phyloP scores from a whole-genome alignment of 2,888 invertebrate species.

The Nephrotoma guestfalica region DNA sequence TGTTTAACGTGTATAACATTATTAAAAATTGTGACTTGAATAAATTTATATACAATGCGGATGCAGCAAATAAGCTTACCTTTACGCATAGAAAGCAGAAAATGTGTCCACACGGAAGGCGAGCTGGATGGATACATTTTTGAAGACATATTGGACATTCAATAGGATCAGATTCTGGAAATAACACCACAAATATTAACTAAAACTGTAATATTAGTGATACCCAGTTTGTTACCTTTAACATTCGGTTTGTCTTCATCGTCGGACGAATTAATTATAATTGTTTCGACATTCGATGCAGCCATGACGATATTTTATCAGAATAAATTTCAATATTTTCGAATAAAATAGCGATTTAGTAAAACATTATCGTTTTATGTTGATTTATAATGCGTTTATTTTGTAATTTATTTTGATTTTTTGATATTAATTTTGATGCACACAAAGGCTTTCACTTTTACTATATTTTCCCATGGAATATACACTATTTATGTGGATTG shows the following conservation, averaged over 20 bases:
- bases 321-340: background rate
- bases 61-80: slow-evolving; percentile 25
- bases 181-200: background rate
- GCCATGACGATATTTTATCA: background rate
- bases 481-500: background rate
- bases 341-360: background rate
- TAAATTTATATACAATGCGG: background rate
- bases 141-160: slow-evolving; percentile 92
- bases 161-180: slow-evolving; percentile 18
- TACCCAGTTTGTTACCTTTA: background rate
- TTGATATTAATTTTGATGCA: background rate
- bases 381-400: background rate
- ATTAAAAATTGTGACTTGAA: background rate
- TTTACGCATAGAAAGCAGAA: slow-evolving; percentile 94
- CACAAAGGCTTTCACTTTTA: background rate
- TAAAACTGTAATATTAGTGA: background rate
- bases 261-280: background rate
- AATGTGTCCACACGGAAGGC: slow-evolving; percentile 85
- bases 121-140: slow-evolving; percentile 79
- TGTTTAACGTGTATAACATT: background rate
- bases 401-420: background rate
- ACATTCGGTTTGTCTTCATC: background rate
- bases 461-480: background rate
- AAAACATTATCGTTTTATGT: background rate
- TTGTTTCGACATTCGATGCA: background rate